Evolutionary conservation across 2,797 vertebrate genomes (phyloP).

Genomic region (Simalia tracyae): DNA sequence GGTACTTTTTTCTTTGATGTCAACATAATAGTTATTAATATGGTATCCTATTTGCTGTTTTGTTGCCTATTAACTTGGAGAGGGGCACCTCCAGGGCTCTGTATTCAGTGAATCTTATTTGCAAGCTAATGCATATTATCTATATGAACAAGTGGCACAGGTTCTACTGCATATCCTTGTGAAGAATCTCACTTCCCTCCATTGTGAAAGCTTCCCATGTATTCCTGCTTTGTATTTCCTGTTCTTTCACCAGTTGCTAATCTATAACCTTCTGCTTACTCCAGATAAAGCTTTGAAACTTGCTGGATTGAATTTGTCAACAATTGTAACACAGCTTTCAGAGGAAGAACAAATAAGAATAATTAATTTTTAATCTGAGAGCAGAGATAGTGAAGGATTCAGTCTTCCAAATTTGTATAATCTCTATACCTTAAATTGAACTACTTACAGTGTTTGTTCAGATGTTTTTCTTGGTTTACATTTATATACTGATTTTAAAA

Average conservation of each 20-base stretch:
- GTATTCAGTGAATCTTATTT: neutral
- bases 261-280: neutral
- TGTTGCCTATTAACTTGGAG: neutral
- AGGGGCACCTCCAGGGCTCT: neutral
- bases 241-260: conserved; percentile 1
- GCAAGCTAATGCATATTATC: neutral
- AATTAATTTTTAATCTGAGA: neutral
- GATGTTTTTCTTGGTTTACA: neutral
- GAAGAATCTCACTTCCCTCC: neutral
- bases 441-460: neutral
- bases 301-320: neutral
- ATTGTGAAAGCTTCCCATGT: neutral
- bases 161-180: neutral
- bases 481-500: neutral
- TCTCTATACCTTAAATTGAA: neutral
- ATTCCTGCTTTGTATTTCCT: neutral
- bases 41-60: neutral
- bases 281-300: neutral
- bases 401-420: neutral
- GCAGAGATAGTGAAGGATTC: neutral
- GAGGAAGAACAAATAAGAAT: neutral
- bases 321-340: neutral
- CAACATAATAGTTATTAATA: neutral
- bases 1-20: neutral
- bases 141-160: neutral